phyloP scores from a whole-genome alignment of 2,888 invertebrate species.

The Tridacna gigas region DNA sequence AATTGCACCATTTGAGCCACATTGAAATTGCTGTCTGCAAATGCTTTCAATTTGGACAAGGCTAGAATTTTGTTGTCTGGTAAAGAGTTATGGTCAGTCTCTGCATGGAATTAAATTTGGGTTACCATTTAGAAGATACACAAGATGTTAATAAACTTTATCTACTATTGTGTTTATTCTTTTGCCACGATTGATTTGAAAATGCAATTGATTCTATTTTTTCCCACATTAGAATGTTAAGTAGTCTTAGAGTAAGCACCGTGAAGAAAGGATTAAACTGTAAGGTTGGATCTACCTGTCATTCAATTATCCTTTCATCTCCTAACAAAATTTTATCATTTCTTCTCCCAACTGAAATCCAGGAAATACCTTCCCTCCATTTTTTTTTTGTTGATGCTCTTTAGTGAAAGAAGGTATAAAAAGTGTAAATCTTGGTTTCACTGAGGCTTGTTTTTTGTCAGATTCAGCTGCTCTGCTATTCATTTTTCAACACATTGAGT shows the following conservation, averaged over 20 bases:
- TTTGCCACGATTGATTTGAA: too few relatives aligned
- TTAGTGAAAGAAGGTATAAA: constrained; percentile 2
- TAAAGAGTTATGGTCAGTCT: too few relatives aligned
- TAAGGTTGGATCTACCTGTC: constrained; percentile 17
- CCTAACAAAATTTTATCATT: constrained; percentile 15
- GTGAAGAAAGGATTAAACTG: constrained; percentile 11
- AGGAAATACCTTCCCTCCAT: background rate
- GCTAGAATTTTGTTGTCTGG: too few relatives aligned
- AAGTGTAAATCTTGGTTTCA: constrained; percentile 6
- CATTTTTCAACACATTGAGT: constrained; percentile 52
- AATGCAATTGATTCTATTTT: too few relatives aligned
- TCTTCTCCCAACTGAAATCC: background rate
- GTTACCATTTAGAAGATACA: too few relatives aligned
- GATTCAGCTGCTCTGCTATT: constrained; percentile 51
- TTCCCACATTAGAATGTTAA: too few relatives aligned
- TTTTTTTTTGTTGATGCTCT: background rate
- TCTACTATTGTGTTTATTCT: too few relatives aligned
- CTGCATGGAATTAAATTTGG: too few relatives aligned
- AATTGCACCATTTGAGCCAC: background rate
- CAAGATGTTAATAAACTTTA: too few relatives aligned
- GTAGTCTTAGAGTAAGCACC: too few relatives aligned
- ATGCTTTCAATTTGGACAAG: too few relatives aligned
- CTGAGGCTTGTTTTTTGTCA: constrained; percentile 21
- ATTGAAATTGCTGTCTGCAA: too few relatives aligned
- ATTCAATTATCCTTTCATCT: constrained; percentile 29